These are phyloP conservation scores for Ptychochromis oligacanthus DNA, from an alignment of 2,113 vertebrate species.

Conservation along the genomic window DNA sequence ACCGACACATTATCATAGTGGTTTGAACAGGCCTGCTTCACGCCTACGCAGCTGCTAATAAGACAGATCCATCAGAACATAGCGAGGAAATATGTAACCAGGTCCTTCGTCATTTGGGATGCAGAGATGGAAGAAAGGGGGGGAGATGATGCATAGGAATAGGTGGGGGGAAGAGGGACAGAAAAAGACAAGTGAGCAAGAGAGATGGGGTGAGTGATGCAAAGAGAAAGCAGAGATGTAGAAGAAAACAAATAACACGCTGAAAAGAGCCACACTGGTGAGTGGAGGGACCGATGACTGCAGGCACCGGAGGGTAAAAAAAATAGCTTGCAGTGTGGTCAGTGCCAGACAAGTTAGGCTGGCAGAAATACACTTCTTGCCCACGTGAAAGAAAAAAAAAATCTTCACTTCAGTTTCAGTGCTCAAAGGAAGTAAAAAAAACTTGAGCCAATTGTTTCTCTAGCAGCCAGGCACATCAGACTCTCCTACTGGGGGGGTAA, in stretches of 20 bases:
- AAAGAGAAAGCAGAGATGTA: not conserved
- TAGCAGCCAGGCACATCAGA: not conserved
- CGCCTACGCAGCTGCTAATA: conserved; percentile 69
- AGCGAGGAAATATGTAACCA: conserved; percentile 27
- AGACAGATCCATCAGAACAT: conserved; percentile 62
- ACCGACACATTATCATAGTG: conserved; percentile 41
- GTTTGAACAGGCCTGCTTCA: conserved; percentile 42
- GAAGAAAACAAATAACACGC: not conserved
- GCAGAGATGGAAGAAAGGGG: not conserved
- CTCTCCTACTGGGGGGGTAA: not conserved
- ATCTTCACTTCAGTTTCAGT: not conserved
- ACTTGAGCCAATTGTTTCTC: not conserved
- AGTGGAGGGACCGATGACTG: not conserved
- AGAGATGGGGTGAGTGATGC: not conserved
- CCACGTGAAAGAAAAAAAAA: not conserved
- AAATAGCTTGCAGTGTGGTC: not conserved
- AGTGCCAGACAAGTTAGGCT: not conserved
- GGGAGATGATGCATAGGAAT: not conserved
- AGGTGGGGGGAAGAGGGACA: not conserved
- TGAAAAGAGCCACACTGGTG: not conserved
- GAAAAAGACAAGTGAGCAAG: not conserved
- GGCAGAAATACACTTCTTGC: conserved; percentile 1
- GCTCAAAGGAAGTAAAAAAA: not conserved
- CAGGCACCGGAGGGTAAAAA: not conserved
- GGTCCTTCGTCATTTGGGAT: not conserved